Evolutionary conservation across 2,888 invertebrate species (phyloP).

Genomic region (Dromius quadrimaculatus): DNA sequence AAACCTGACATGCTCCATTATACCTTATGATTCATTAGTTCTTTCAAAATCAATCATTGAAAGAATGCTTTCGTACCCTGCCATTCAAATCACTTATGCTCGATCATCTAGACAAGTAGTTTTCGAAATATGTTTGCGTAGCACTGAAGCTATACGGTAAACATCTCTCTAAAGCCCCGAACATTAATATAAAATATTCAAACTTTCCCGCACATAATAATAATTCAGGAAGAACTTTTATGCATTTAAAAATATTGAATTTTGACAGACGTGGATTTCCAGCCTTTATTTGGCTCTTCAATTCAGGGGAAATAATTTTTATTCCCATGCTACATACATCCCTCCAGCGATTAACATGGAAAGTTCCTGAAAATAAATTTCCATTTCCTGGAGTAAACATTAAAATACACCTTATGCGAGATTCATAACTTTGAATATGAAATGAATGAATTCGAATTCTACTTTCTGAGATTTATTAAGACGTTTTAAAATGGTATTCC

Average conservation of each 20-base stretch:
- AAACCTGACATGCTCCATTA: no score
- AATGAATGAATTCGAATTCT: no score
- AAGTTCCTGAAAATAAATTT: conserved; percentile 8
- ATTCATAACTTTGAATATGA: neutral
- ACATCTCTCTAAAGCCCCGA: no score
- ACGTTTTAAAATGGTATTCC: no score
- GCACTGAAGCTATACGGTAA: neutral
- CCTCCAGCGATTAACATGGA: neutral
- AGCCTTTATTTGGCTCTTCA: no score
- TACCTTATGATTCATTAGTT: no score
- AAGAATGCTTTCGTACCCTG: neutral
- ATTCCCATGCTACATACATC: conserved; percentile 15
- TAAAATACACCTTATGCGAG: neutral
- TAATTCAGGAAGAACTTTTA: conserved; percentile 22
- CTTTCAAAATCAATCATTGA: neutral
- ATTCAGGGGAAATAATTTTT: no score
- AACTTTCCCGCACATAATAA: no score
- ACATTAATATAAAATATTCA: no score
- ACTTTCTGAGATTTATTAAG: no score
- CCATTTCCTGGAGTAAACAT: neutral
- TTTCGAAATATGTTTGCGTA: neutral
- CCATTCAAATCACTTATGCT: neutral
- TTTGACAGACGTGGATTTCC: no score
- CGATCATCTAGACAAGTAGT: neutral
- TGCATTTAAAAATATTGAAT: conserved; percentile 43